Conservation (phyloP, 2,888 invertebrate genomes). For the Leptinotarsa juncta region DNA sequence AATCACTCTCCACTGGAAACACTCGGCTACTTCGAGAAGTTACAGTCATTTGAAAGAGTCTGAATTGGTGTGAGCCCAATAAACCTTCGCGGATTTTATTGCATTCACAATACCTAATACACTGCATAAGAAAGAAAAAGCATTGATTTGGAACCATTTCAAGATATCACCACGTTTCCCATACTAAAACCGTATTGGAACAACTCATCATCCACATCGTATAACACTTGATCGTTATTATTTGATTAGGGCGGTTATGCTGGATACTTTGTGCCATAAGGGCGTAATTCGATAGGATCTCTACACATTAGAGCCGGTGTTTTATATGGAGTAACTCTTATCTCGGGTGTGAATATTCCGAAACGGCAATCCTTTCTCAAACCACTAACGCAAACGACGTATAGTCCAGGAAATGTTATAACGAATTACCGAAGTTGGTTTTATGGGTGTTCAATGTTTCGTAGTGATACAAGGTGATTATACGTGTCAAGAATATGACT, state of each 20-base stretch:
- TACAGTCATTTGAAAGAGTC: no score
- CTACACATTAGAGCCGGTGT: conserved; percentile 45
- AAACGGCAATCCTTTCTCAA: conserved; percentile 36
- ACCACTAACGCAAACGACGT: conserved; percentile 27
- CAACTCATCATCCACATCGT: conserved; percentile 44
- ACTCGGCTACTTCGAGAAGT: no score
- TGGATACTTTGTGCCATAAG: conserved; percentile 34
- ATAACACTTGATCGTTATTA: conserved; percentile 47
- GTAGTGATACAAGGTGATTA: background rate
- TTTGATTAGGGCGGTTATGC: conserved; percentile 46
- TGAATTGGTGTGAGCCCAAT: no score
- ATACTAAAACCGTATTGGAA: conserved; percentile 6
- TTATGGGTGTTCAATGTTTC: background rate
- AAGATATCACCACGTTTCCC: background rate
- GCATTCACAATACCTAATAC: no score
- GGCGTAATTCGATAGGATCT: conserved; percentile 44
- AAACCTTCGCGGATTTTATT: no score
- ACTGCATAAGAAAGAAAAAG: no score
- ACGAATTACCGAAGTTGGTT: background rate
- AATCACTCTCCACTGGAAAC: no score
- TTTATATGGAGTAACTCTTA: conserved; percentile 35
- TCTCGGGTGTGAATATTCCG: conserved; percentile 38
- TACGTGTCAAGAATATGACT: no score
- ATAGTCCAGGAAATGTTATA: background rate
- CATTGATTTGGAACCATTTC: background rate